Evolutionary conservation across 2,888 invertebrate genomes (phyloP).

Genomic region (Hemaris fuciformis): DNA sequence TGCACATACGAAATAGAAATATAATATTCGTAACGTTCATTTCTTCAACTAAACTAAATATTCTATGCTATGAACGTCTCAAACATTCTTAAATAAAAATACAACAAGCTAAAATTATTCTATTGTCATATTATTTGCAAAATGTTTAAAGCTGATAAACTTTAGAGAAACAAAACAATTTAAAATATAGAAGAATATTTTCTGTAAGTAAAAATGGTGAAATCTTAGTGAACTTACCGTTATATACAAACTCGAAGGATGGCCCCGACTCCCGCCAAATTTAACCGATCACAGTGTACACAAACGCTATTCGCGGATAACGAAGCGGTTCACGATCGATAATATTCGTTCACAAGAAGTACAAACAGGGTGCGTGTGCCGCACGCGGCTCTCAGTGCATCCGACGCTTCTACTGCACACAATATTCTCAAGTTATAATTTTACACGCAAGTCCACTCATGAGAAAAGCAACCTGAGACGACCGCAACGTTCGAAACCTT

Average conservation of each 20-base stretch:
- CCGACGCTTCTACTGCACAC: slow-evolving; percentile 69
- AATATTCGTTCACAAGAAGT: slow-evolving; percentile 58
- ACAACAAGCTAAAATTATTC: too few species aligned
- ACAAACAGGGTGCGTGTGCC: slow-evolving; percentile 54
- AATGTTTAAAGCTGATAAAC: too few species aligned
- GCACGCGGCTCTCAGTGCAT: slow-evolving; percentile 57
- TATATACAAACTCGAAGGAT: slow-evolving; percentile 50
- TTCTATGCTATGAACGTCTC: too few species aligned
- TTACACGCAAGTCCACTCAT: slow-evolving; percentile 80
- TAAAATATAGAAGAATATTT: too few species aligned
- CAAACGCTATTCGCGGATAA: slow-evolving; percentile 63
- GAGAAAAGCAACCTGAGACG: slow-evolving; percentile 81
- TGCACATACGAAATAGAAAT: too few species aligned
- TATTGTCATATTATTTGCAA: too few species aligned
- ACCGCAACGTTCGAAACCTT: slow-evolving; percentile 81
- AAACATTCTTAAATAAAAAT: too few species aligned
- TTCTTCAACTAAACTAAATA: too few species aligned
- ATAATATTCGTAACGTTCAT: too few species aligned
- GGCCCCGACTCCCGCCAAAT: slow-evolving; percentile 67
- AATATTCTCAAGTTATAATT: slow-evolving; percentile 79
- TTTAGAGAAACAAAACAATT: neutral
- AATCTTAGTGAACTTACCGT: slow-evolving; percentile 49
- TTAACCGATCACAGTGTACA: slow-evolving; percentile 64
- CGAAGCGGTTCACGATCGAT: slow-evolving; percentile 71
- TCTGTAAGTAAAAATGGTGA: neutral